Conservation (phyloP, 2,113 vertebrate species). For the Pica pica region DNA sequence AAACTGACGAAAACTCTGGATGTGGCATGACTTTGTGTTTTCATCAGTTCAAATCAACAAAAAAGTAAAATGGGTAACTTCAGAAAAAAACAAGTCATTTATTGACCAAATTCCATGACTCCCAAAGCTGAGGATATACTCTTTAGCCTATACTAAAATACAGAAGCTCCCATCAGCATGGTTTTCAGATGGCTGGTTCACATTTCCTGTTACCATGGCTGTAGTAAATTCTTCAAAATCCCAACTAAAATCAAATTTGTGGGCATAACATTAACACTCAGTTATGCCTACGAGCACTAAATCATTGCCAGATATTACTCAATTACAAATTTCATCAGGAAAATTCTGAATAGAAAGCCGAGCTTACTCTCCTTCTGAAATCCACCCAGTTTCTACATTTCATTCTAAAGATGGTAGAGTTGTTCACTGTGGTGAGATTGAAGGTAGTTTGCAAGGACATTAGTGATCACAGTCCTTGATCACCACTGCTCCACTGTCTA, state of each 20-base stretch:
- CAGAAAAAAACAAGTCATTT: background rate
- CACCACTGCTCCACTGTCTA: background rate
- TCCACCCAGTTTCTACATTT: background rate
- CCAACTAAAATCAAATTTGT: background rate
- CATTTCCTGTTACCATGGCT: background rate
- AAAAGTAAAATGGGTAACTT: background rate
- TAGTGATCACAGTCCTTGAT: background rate
- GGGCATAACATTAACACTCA: background rate
- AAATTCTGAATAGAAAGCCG: background rate
- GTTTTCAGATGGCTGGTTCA: background rate
- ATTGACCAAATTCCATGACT: background rate
- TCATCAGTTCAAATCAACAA: background rate
- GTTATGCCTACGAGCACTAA: background rate
- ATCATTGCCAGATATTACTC: background rate
- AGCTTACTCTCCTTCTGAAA: background rate
- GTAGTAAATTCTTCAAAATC: background rate
- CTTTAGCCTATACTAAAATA: background rate
- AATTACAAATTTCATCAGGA: background rate
- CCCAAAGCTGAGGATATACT: background rate
- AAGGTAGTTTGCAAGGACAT: background rate
- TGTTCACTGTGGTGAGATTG: background rate
- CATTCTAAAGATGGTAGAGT: background rate
- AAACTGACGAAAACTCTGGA: background rate
- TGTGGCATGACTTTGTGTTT: background rate
- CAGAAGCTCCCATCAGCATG: background rate